These are phyloP conservation scores for Pseudopodoces humilis DNA, from an alignment of 2,113 vertebrate species.

Conservation along the genomic window DNA sequence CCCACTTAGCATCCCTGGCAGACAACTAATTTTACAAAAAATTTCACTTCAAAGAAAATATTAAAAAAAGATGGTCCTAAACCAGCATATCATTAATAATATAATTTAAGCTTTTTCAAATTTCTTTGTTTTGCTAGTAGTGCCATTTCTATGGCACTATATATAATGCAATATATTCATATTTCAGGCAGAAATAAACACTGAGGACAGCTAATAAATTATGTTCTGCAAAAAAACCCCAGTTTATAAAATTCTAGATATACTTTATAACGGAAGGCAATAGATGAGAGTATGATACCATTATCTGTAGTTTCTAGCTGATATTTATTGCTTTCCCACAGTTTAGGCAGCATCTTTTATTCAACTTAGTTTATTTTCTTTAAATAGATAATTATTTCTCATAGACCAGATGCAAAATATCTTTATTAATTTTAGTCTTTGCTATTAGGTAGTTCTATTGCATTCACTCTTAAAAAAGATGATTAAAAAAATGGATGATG, in stretches of 20 bases:
- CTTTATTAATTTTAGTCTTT: constrained; percentile 24
- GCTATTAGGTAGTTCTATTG: constrained; percentile 5
- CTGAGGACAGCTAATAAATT: constrained; percentile 26
- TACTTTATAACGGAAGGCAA: background rate
- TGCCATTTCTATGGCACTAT: background rate
- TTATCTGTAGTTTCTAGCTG: background rate
- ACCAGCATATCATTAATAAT: constrained; percentile 1
- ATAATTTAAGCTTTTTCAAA: background rate
- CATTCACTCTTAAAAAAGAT: constrained; percentile 46
- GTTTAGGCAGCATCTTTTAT: background rate
- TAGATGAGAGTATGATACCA: background rate
- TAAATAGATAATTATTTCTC: constrained; percentile 2
- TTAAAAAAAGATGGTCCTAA: background rate
- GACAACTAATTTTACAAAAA: background rate
- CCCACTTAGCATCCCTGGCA: background rate
- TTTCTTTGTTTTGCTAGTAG: constrained; percentile 2
- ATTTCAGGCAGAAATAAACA: constrained; percentile 25
- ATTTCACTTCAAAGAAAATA: background rate
- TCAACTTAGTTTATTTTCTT: constrained; percentile 21
- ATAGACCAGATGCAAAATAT: background rate
- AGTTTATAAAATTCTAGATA: background rate
- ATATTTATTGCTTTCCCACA: constrained; percentile 14
- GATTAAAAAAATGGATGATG: constrained; percentile 48
- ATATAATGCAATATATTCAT: background rate
- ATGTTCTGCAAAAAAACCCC: background rate